phyloP scores from a whole-genome alignment of 2,797 vertebrate genomes.

The Zenarchopterus dispar region DNA sequence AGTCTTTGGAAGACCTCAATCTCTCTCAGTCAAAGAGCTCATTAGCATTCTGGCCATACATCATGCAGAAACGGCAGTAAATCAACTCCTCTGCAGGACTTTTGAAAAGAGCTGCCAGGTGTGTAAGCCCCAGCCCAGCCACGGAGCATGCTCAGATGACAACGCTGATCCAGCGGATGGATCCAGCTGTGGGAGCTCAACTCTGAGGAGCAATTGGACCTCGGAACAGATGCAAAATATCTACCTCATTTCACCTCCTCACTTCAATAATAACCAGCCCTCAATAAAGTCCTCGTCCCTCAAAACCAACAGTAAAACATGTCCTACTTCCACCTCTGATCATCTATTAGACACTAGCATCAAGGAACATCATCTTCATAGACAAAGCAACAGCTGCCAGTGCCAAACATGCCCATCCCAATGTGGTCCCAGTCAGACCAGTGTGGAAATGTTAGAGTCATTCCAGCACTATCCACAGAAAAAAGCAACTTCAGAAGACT shows the following conservation, averaged over 20 bases:
- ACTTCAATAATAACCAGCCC: background rate
- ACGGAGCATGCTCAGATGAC: constrained; percentile 1
- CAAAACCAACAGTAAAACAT: background rate
- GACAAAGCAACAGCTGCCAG: constrained; percentile 1
- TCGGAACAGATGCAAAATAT: constrained; percentile 52
- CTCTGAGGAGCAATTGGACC: constrained; percentile 24
- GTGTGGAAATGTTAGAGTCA: background rate
- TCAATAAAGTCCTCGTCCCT: background rate
- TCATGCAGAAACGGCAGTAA: constrained; percentile 62
- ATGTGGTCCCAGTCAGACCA: background rate
- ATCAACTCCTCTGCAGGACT: constrained; percentile 64
- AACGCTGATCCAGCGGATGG: background rate
- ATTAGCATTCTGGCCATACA: constrained; percentile 63
- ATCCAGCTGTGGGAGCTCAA: constrained; percentile 2
- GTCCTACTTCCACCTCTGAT: constrained; percentile 8
- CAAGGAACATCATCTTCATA: background rate
- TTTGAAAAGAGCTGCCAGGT: constrained; percentile 45
- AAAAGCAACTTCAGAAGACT: constrained; percentile 1
- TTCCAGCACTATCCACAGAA: background rate
- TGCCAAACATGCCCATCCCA: constrained; percentile 10
- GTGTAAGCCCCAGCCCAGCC: constrained; percentile 16
- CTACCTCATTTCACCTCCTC: constrained; percentile 16
- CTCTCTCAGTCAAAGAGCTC: constrained; percentile 63
- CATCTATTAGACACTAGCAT: constrained; percentile 1
- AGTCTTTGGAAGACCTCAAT: background rate